phyloP scores from a whole-genome alignment of 2,888 invertebrate species.

The Linhomoeus sp. region DNA sequence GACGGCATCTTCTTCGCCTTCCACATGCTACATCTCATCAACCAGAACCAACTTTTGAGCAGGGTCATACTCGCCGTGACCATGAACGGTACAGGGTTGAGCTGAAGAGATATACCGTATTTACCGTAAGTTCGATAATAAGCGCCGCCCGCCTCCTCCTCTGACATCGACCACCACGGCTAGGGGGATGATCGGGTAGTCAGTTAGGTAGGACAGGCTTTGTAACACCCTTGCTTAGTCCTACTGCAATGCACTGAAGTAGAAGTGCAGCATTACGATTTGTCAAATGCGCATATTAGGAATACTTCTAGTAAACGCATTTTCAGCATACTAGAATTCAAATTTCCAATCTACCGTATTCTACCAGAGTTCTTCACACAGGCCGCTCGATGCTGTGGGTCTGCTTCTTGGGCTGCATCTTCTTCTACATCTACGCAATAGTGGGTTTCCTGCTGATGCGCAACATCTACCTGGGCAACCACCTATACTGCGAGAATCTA shows the following conservation, averaged over 20 bases:
- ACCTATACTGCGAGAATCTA: slow-evolving; percentile 27
- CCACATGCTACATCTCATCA: slow-evolving; percentile 28
- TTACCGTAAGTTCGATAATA: too few relatives aligned
- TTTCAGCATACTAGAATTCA: too few relatives aligned
- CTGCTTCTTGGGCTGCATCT: slow-evolving; percentile 28
- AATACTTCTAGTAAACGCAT: neutral
- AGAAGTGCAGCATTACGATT: too few relatives aligned
- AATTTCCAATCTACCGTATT: too few relatives aligned
- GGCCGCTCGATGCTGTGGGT: slow-evolving; percentile 30
- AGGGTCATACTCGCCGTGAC: slow-evolving; percentile 29
- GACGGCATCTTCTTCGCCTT: slow-evolving; percentile 27
- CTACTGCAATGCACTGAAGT: too few relatives aligned
- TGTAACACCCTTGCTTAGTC: too few relatives aligned
- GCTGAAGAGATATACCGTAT: too few relatives aligned
- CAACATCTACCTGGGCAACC: slow-evolving; percentile 26
- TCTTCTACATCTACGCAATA: slow-evolving; percentile 31
- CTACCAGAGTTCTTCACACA: too few relatives aligned
- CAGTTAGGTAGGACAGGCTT: too few relatives aligned
- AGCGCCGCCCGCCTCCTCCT: too few relatives aligned
- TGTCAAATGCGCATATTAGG: neutral
- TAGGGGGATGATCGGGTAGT: too few relatives aligned
- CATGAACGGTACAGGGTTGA: slow-evolving; percentile 28
- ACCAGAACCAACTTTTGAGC: slow-evolving; percentile 27
- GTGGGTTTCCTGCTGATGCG: slow-evolving; percentile 29
- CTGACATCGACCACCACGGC: neutral